Conservation (phyloP, 2,888 invertebrate species). For the Agrenia bidenticulata region DNA sequence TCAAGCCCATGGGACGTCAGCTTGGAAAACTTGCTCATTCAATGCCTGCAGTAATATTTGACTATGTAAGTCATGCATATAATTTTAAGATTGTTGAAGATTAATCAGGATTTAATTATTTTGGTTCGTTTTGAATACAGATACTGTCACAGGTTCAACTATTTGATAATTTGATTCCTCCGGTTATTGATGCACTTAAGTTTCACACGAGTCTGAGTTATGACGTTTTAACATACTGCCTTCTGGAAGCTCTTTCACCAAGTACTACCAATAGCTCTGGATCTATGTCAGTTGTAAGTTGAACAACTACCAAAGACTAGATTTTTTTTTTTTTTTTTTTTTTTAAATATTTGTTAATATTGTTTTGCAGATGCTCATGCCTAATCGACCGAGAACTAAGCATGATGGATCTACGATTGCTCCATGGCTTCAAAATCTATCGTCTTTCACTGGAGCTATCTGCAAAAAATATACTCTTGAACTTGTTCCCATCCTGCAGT, state of each 20-base stretch:
- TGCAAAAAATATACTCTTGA: constrained; percentile 98
- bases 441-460: constrained; percentile 92
- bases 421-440: constrained; percentile 89
- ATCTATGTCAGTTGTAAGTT: constrained; percentile 41
- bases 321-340: constrained; percentile 13
- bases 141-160: constrained; percentile 80
- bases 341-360: not conserved
- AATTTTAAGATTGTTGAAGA: not conserved
- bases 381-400: constrained; percentile 63
- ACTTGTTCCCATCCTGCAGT: constrained; percentile 90
- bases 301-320: not conserved
- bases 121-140: too few species aligned
- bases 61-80: constrained; percentile 72
- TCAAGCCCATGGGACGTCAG: constrained; percentile 91
- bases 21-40: constrained; percentile 97
- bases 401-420: constrained; percentile 90
- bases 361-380: constrained; percentile 49
- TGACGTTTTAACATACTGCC: constrained; percentile 92
- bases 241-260: constrained; percentile 84
- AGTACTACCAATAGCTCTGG: constrained; percentile 35
- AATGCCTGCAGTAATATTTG: constrained; percentile 92
- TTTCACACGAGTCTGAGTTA: constrained; percentile 92
- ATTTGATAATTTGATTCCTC: constrained; percentile 90
- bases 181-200: constrained; percentile 96
- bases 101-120: constrained; percentile 14